Evolutionary conservation across 2,113 vertebrate genomes (phyloP).

Genomic region (Menidia beryllina): DNA sequence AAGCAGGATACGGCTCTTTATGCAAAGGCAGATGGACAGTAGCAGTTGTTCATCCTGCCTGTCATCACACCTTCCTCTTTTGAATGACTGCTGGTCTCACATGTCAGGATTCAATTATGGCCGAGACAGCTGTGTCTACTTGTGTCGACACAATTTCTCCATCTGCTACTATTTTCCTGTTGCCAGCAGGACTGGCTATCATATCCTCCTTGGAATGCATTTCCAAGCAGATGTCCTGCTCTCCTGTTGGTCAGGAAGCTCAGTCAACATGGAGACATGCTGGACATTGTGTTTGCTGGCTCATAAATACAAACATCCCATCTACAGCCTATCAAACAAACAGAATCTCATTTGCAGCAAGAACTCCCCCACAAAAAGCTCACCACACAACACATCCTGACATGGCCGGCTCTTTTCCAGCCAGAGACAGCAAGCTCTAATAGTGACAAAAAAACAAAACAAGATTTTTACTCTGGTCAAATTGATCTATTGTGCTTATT

Average conservation of each 20-base stretch:
- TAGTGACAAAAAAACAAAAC: neutral
- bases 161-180: conserved; percentile 23
- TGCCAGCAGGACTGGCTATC: conserved; percentile 35
- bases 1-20: conserved; percentile 18
- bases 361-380: conserved; percentile 2
- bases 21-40: conserved; percentile 35
- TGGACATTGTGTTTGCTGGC: neutral
- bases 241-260: neutral
- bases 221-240: conserved; percentile 36
- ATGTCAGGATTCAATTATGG: conserved; percentile 49
- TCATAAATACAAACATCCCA: conserved; percentile 13
- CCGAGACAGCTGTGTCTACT: conserved; percentile 32
- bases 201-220: conserved; percentile 11
- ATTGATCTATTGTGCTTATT: conserved; percentile 15
- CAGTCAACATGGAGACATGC: conserved; percentile 1
- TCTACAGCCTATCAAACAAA: conserved; percentile 25
- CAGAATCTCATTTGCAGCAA: neutral
- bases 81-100: conserved; percentile 38
- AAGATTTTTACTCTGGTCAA: neutral
- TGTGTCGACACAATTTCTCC: conserved; percentile 27
- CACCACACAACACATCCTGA: conserved; percentile 1
- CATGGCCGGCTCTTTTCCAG: neutral
- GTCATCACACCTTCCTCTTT: conserved; percentile 35
- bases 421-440: conserved; percentile 1
- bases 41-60: conserved; percentile 23